Evolutionary conservation across 2,797 vertebrate species (phyloP), one percentile per base, ranked within the genome.

Genomic region (Pterois miles): DNA sequence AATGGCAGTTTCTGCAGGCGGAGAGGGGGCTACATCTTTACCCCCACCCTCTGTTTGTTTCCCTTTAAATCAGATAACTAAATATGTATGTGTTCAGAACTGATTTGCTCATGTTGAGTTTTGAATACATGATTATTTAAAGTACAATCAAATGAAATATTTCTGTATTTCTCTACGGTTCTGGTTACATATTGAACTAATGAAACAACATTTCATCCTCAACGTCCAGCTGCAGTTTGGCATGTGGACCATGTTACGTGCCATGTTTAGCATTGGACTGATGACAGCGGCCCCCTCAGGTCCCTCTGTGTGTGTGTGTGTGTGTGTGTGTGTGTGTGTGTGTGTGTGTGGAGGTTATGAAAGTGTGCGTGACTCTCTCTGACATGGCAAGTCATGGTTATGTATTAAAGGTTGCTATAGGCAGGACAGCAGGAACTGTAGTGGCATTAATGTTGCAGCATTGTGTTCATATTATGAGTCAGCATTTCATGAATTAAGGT

Each of bases 201-300:
- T 70, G 38, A 69, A 36, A 8, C 33, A 8, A 27, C 4, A 43
- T 50, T 33, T 65, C 1, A 18, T 57, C 66, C 29, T 71, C 11
- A 4, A 70, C 58, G 48, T 68, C 48, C 34, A 60, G 71, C 80
- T 65, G 60, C 58, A 52, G 46, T 57, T 66, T 27, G 29, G 12
- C 66, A 65, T 62, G 63, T 78, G 72, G 31, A 72, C 74, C 65
- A 36, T 63, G 73, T 65, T 77, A 31, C 23, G 23, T 75, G 81
- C 59, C 31, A 69, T 52, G 53, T 74, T 70, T 43, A 69, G 52
- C 29, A 50, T 6, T 64, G 50, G 76, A 56, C 75, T 38, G 25
- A 78, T 76, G 80, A 84, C 84, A 75, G 38, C 69, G 1, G 46
- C 1, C 52, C 40, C 59, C 66, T 74, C 53, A 71, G 77, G 66